Evolutionary conservation across 1,140 invertebrate species (phyloP), one percentile per base, ranked within the genome.

Genomic region (Pseudoatta argentina): DNA sequence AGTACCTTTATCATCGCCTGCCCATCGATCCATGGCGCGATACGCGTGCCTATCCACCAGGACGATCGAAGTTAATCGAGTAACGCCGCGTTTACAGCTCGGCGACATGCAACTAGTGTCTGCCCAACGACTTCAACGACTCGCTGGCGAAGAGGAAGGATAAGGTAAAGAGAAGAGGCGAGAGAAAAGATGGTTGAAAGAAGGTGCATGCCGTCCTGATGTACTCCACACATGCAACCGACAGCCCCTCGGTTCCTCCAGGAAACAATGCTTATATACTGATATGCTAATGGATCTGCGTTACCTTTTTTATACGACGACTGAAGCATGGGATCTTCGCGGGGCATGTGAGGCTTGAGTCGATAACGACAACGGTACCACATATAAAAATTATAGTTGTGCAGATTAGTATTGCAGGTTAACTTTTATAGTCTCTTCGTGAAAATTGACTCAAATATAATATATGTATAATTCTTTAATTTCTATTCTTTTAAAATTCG

Each of bases 71-170:
- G 76, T 89, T 89, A 89, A 89, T 89, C 88, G 87, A 88, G 87
- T 82, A 89, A 87, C 87, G 88, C 67, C 87, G 72, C 87, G 85
- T 89, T 87, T 89, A 89, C 88, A 87, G 87, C 88, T 87, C 78
- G 79, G 85, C 77, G 77, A 89, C 88, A 89, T 87, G 88, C 88
- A 89, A 89, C 88, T 89, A 89, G 88, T 83, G 87, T 89, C 87
- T 67, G 85, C 72, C 12, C 57, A 34, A 72, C 61, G 77, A 87
- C 77, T 67, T 61, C 53, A 87, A 79, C 87, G 66, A 21, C 44
- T 77, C 76, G 77, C 53, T 5, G 8, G 21, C 59, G 85, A 64
- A 59, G 64, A 27, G 30, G 14, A 55, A 48, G 44, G 72, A 63
- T 30, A 27, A 53, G 53, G 34, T 39, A 66, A 30, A 59, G 53